Percentiles rank a stretch among this genome's conserved stretches.
phyloP scores from a whole-genome alignment of 1,140 invertebrate species.

The Leptonema lineaticorne region DNA sequence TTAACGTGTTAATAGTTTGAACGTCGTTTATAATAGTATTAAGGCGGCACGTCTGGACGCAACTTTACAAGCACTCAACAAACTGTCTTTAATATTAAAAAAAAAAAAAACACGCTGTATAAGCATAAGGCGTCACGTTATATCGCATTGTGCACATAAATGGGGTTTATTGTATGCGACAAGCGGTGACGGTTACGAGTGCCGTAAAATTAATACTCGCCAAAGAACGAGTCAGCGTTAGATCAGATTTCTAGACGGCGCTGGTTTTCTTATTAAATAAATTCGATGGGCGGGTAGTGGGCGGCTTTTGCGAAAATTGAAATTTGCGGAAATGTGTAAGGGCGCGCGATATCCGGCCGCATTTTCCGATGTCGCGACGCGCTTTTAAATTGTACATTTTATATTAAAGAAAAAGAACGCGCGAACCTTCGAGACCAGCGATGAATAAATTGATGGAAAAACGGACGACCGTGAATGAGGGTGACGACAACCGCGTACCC shows the following conservation, averaged over 20 bases:
- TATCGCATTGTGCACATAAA: too few relatives aligned
- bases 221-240: neutral
- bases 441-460: neutral
- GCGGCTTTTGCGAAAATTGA: neutral
- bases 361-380: neutral
- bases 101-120: too few relatives aligned
- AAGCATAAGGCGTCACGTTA: too few relatives aligned
- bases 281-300: neutral
- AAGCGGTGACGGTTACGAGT: neutral
- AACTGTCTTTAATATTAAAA: too few relatives aligned
- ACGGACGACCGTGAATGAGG: neutral
- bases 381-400: neutral
- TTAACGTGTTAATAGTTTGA: too few relatives aligned
- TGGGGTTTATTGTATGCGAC: too few relatives aligned
- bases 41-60: too few relatives aligned
- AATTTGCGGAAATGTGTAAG: slow-evolving; percentile 10
- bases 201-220: slow-evolving; percentile 11
- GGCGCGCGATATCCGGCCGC: slow-evolving; percentile 9
- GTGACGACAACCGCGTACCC: neutral
- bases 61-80: too few relatives aligned
- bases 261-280: neutral
- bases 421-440: neutral
- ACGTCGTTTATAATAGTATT: too few relatives aligned
- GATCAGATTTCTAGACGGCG: neutral
- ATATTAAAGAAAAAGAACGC: too few relatives aligned